Evolutionary conservation across 2,797 vertebrate genomes (phyloP).

Genomic region (Tarsius wallacei): DNA sequence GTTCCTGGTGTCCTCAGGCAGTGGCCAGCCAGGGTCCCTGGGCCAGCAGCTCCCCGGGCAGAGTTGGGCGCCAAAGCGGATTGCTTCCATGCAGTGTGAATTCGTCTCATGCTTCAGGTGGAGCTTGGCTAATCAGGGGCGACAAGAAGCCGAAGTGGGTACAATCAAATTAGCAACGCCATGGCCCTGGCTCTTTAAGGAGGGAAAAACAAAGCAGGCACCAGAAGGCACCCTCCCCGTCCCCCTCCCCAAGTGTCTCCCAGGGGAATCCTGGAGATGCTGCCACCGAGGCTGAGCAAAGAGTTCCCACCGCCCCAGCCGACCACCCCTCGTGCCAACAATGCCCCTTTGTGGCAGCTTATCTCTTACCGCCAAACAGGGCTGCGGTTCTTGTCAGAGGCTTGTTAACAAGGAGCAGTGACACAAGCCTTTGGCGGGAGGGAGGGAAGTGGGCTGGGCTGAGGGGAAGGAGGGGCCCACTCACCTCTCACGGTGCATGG

Average conservation of each 20-base stretch:
- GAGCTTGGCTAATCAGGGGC: constrained; percentile 89
- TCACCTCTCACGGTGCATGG: neutral
- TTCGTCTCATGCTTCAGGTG: constrained; percentile 91
- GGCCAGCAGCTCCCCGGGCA: neutral
- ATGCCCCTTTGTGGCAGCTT: constrained; percentile 86
- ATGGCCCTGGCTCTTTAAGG: constrained; percentile 84
- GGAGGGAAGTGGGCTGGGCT: neutral
- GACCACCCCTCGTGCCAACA: neutral
- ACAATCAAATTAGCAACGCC: constrained; percentile 89
- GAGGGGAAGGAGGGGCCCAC: neutral
- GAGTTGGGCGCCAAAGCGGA: constrained; percentile 75
- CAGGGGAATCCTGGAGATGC: constrained; percentile 41
- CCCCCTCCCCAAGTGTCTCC: constrained; percentile 47
- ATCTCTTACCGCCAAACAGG: constrained; percentile 83
- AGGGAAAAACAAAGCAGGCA: constrained; percentile 77
- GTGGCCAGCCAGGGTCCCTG: neutral
- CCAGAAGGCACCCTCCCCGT: constrained; percentile 65
- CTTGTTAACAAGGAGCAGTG: constrained; percentile 84
- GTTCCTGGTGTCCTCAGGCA: neutral
- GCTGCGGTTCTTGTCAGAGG: constrained; percentile 43
- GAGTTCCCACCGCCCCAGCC: neutral
- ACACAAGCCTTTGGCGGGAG: neutral
- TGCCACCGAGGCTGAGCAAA: neutral
- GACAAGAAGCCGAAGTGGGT: constrained; percentile 89
- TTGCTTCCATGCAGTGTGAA: constrained; percentile 88